Evolutionary conservation across 2,113 vertebrate species (phyloP).

Genomic region (Pygoscelis antarcticus): DNA sequence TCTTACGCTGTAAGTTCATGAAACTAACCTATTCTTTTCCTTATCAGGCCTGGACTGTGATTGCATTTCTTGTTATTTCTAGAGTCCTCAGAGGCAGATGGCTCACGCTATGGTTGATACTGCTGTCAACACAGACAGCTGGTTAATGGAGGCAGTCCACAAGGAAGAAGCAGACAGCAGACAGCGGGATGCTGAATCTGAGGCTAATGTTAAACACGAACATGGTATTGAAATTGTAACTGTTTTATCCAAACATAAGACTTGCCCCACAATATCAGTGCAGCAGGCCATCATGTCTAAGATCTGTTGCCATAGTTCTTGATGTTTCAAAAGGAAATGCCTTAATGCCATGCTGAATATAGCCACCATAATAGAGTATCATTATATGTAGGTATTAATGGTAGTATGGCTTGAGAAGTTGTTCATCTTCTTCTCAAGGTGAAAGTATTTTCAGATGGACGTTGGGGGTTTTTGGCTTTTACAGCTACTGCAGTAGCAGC

Average conservation of each 20-base stretch:
- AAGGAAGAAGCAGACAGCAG: background rate
- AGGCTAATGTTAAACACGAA: background rate
- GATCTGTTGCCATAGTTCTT: background rate
- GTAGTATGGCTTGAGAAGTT: background rate
- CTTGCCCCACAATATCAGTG: background rate
- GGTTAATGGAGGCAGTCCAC: background rate
- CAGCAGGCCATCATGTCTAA: background rate
- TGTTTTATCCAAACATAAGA: background rate
- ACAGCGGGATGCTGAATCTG: background rate
- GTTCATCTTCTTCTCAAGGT: background rate
- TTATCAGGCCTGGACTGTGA: background rate
- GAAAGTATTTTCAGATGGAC: background rate
- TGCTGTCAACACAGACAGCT: constrained; percentile 33
- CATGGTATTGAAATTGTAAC: background rate
- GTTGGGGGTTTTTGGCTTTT: background rate
- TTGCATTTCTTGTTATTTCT: constrained; percentile 6
- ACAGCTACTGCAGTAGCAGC: background rate
- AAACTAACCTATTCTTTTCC: background rate
- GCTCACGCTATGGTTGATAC: background rate
- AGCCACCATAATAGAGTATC: background rate
- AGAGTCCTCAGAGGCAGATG: background rate
- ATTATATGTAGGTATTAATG: background rate
- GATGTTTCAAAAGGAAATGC: background rate
- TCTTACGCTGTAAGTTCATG: background rate
- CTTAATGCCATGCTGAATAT: background rate